Evolutionary conservation across 2,113 vertebrate species (phyloP), one percentile per base, ranked within the genome.

Genomic region (Calidris pugnax): DNA sequence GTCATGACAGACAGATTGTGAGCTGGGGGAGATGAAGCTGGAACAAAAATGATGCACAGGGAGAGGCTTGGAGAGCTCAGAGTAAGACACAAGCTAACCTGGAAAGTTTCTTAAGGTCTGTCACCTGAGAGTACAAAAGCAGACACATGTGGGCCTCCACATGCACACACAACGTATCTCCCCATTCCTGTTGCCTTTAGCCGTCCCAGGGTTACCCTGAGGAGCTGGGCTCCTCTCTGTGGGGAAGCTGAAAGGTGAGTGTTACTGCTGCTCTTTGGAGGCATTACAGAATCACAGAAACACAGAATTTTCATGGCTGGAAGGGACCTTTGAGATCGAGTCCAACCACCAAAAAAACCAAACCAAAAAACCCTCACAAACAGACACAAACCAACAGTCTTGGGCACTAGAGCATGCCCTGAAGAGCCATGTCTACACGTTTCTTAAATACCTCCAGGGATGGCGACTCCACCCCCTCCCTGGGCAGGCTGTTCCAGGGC

Each of bases 1-100:
- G 90, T 96, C 90, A 92, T 8, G 88, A 90, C 79, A 96, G 93
- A 91, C 96, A 96, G 95, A 93, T 67, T 94, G 90, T 57, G 74
- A 88, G 75, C 82, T 89, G 71, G 43, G 71, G 67, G 37, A 95
- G 89, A 87, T 59, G 85, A 83, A 74, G 69, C 60, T 96, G 71
- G 50, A 95, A 94, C 79, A 93, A 90, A 88, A 92, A 60, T 26
- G 2, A 64, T 67, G 82, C 55, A 74, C 78, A 67, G 8, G 35
- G 68, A 78, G 23, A 80, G 51, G 64, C 59, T 28, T 43, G 18
- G 60, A 24, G 53, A 94, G 47, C 59, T 86, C 32, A 6, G 39
- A 87, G n/a, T n/a, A 72, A 90, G 89, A 75, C 68, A 74, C 21
- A n/a, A 45, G 14, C 79, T 90, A 90, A 88, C 39, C 51, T 55